Evolutionary conservation across 2,797 vertebrate genomes (phyloP).

Genomic region (Chaetophractus vellerosus): DNA sequence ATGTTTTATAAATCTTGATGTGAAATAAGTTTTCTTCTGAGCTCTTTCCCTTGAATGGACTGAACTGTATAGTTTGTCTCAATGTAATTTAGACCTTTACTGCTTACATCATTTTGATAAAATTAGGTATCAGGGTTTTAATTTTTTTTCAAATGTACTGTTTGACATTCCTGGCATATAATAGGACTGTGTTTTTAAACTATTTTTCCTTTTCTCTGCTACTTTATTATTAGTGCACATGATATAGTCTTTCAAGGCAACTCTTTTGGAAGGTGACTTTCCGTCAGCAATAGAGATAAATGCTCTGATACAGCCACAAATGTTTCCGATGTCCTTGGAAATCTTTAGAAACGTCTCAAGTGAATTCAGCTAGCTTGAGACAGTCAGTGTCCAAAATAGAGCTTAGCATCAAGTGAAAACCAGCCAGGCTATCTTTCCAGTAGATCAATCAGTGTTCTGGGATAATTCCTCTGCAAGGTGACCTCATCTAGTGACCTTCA

Average conservation of each 20-base stretch:
- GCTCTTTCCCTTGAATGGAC: conserved; percentile 9
- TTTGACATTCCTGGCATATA: conserved; percentile 50
- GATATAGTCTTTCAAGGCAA: background rate
- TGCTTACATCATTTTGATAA: conserved; percentile 70
- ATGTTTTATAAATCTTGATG: conserved; percentile 23
- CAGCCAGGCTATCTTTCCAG: conserved; percentile 40
- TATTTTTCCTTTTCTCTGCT: conserved; percentile 21
- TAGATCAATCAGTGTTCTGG: conserved; percentile 40
- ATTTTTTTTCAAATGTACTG: conserved; percentile 51
- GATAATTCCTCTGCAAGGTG: conserved; percentile 47
- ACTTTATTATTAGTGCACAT: conserved; percentile 5
- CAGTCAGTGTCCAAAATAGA: conserved; percentile 69
- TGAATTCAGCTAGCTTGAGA: conserved; percentile 63
- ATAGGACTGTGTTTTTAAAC: conserved; percentile 64
- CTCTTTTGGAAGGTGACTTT: conserved; percentile 78
- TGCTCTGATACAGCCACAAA: conserved; percentile 66
- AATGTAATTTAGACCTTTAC: conserved; percentile 66
- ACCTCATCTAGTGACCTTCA: conserved; percentile 45
- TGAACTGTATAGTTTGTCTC: conserved; percentile 32
- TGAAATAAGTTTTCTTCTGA: conserved; percentile 34
- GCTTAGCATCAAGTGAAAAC: conserved; percentile 30
- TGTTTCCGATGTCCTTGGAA: conserved; percentile 81
- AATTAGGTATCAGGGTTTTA: conserved; percentile 54
- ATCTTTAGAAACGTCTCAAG: conserved; percentile 69
- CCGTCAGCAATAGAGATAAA: conserved; percentile 79